Percentiles rank a stretch among this genome's conserved stretches.
phyloP scores from a whole-genome alignment of 1,140 invertebrate genomes.

The Meloidogyne chitwoodi region DNA sequence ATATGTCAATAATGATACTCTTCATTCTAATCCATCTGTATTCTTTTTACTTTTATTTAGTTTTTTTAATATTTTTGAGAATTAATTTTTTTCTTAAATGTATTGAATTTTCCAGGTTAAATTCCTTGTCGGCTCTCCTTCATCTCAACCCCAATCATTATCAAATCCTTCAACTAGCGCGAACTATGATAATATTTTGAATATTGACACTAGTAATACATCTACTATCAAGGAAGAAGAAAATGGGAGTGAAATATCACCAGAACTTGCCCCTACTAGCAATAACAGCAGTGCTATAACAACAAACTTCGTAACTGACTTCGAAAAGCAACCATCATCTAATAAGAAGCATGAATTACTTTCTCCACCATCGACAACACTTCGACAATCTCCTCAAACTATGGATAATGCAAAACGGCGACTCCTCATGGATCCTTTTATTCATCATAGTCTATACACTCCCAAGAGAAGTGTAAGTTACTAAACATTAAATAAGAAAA shows the following conservation, averaged over 20 bases:
- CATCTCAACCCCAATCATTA: background rate
- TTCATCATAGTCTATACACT: slow-evolving; percentile 34
- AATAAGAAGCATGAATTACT: slow-evolving; percentile 1
- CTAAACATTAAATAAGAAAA: background rate
- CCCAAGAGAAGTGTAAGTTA: slow-evolving; percentile 48
- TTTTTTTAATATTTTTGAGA: background rate
- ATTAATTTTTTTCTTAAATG: too few relatives aligned
- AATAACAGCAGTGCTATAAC: background rate
- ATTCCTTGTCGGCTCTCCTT: slow-evolving; percentile 16
- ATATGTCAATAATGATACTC: background rate
- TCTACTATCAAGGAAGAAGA: background rate
- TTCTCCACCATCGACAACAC: background rate
- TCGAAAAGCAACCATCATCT: background rate
- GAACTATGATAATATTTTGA: background rate
- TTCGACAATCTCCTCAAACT: background rate
- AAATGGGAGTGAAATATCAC: background rate
- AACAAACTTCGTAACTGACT: background rate
- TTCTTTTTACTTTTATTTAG: background rate
- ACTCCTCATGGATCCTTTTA: slow-evolving; percentile 13
- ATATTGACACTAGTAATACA: background rate
- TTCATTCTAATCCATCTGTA: background rate
- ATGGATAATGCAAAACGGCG: slow-evolving; percentile 24
- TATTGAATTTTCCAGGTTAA: background rate
- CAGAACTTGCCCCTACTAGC: background rate
- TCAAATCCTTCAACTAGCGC: background rate